Base-by-base conservation (phyloP, 2,113 vertebrate genomes). In the Pygoscelis adeliae region DNA sequence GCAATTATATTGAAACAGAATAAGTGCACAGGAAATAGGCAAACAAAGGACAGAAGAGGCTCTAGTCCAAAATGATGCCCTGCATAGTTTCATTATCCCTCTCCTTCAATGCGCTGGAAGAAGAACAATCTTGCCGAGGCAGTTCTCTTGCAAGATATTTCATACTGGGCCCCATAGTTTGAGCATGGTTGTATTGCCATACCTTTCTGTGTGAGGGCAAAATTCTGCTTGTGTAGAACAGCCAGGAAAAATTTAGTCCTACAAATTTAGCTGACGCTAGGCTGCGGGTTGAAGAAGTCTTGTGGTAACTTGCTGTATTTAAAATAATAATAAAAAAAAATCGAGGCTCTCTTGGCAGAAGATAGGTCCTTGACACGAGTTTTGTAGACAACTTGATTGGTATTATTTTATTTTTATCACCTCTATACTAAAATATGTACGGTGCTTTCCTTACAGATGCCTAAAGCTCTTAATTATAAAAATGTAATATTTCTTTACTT, bases 401-500 rank as follows among this genome's bases (percentile, higher is more conserved):
- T 59, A 5, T 40, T 67, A 9, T 38, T 63, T 49, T 27, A 11
- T 55, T 92, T 87, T 62, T 62, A 38, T 84, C 10, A 77, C 12
- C 2, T 79, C 23, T 83, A 0, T 46, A 13, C 25, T 84, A 29
- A 84, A 74, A 22, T 53, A 23, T 20, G 3, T 66, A 11, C 3
- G 2, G 4, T 61, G 5, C 46, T 88, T 88, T 90, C 19, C 29
- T 88, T 87, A 62, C 15, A 52, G 16, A 38, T 89, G 4, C 8
- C 14, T 71, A 15, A 71, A 66, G 26, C 72, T 84, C 27, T 83
- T 83, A 15, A 40, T 65, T 83, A 79, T 58, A 88, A 82, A 89
- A 85, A 82, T 95, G 52, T 89, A 49, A 34, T 72, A 26, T 87
- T 69, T 82, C 21, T 97, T 97, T 94, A 91, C 65, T 95, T 98